Base-by-base conservation (phyloP, 1,140 invertebrate genomes). In the Aphaenogaster ashmeadi region DNA sequence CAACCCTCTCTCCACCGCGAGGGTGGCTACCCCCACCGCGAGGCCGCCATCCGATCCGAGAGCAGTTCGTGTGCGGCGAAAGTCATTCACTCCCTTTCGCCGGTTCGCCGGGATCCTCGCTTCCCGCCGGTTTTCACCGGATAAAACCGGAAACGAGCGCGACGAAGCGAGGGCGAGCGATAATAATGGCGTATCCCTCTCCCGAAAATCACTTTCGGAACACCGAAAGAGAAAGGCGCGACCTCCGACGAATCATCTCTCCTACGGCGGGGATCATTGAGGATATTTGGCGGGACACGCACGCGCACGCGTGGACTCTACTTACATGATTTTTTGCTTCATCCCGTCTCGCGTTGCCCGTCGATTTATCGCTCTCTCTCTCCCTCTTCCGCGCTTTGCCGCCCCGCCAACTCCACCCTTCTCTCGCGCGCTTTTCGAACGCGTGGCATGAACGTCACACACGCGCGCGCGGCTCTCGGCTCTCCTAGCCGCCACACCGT, bases 351-450 rank as follows among this genome's bases (percentile, higher is more conserved):
- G n/a, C 50, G 15, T 27, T 21, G 15, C 9, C 3, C 33, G 54
- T 47, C 15, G 41, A 79, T 64, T 79, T 27, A 56, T 81, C 11
- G 64, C 0, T 44, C 27, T 60, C 54, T 18, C 15, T 77, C 56
- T 44, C 0, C 9, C 27, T 74, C 36, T 33, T 36, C 2, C n/a
- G 38, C 54, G 54, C n/a, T n/a, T 5, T 11, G 58, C 50, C 56
- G 47, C 13, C 58, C 52, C 56, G 54, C 33, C 62, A 7, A 27
- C 44, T 62, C 66, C 62, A 90, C 56, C 89, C 89, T 81, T 69
- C 87, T 87, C 84, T 78, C 89, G 89, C 90, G 90, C 90, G 90
- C 87, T 89, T 91, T 91, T 91, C 90, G 87, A 91, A 89, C 87
- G 69, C 87, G 83, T 56, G 67, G 75, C 54, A 74, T 56, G n/a